Percentiles rank a stretch among this genome's conserved stretches.
phyloP scores from a whole-genome alignment of 2,888 invertebrate species.

The Hypomecis punctinalis region DNA sequence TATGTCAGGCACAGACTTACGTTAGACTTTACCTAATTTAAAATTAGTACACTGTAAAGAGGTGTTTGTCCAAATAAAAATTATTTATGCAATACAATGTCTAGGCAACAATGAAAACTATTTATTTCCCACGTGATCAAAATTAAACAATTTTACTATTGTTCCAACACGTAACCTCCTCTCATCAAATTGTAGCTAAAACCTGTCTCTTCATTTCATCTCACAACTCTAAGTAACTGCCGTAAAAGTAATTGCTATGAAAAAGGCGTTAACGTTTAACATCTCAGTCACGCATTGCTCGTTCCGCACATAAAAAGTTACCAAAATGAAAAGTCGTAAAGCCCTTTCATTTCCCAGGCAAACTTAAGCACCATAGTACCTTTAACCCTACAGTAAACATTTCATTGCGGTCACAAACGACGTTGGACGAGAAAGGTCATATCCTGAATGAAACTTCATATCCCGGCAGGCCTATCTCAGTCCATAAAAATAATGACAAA shows the following conservation, averaged over 20 bases:
- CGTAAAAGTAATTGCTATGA: background rate
- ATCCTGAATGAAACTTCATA: constrained; percentile 29
- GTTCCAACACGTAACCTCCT: too few species aligned
- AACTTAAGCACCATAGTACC: constrained; percentile 19
- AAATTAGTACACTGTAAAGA: too few species aligned
- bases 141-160: too few species aligned
- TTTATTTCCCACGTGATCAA: too few species aligned
- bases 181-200: too few species aligned
- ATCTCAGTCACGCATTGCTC: background rate
- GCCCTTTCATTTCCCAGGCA: constrained; percentile 23
- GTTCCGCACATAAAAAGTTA: constrained; percentile 16
- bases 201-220: too few species aligned
- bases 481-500: constrained; percentile 34
- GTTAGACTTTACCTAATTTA: too few species aligned
- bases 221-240: background rate
- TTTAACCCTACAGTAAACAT: constrained; percentile 26
- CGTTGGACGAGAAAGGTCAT: constrained; percentile 14
- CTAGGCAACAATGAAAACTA: too few species aligned
- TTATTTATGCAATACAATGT: too few species aligned
- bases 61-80: too few species aligned
- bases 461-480: constrained; percentile 24
- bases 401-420: constrained; percentile 28
- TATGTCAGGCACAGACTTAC: too few species aligned
- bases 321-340: constrained; percentile 27
- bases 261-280: constrained; percentile 10